Conservation (phyloP, 2,113 vertebrate genomes). For the Pseudonaja textilis region DNA sequence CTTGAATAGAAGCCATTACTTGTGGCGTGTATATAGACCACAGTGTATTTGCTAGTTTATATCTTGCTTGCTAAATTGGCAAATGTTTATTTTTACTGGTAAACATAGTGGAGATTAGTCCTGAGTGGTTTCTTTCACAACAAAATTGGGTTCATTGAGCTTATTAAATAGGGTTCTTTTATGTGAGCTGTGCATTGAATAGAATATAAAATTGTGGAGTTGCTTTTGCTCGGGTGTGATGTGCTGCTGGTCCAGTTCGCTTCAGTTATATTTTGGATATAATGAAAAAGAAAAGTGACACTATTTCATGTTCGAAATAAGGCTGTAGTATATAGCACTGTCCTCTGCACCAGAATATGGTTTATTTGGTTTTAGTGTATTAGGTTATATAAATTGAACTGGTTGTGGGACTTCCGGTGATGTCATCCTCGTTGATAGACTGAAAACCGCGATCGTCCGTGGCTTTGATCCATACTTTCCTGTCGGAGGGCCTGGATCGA, state of each 20-base stretch:
- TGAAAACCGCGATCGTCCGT: too few species aligned
- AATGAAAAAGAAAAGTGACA: not conserved
- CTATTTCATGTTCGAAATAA: not conserved
- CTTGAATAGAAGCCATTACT: conserved; percentile 80
- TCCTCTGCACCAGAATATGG: not conserved
- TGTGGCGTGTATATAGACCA: conserved; percentile 66
- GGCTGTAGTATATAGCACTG: not conserved
- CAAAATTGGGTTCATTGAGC: conserved; percentile 60
- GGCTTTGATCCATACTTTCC: too few species aligned
- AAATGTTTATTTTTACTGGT: conserved; percentile 72
- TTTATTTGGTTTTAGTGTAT: not conserved
- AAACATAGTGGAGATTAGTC: conserved; percentile 64
- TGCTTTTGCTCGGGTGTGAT: conserved; percentile 59
- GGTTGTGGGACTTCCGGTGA: not conserved
- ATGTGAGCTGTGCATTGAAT: conserved; percentile 7
- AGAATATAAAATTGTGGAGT: conserved; percentile 53
- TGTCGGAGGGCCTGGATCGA: too few species aligned
- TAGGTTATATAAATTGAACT: not conserved
- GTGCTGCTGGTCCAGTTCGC: conserved; percentile 33
- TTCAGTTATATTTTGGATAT: conserved; percentile 44
- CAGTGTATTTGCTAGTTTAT: conserved; percentile 68
- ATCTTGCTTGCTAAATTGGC: conserved; percentile 69
- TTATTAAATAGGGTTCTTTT: conserved; percentile 54
- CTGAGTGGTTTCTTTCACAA: conserved; percentile 40
- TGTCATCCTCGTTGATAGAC: too few species aligned